Base-by-base conservation (phyloP, 2,888 invertebrate species). In the Mellilla xanthometata region DNA sequence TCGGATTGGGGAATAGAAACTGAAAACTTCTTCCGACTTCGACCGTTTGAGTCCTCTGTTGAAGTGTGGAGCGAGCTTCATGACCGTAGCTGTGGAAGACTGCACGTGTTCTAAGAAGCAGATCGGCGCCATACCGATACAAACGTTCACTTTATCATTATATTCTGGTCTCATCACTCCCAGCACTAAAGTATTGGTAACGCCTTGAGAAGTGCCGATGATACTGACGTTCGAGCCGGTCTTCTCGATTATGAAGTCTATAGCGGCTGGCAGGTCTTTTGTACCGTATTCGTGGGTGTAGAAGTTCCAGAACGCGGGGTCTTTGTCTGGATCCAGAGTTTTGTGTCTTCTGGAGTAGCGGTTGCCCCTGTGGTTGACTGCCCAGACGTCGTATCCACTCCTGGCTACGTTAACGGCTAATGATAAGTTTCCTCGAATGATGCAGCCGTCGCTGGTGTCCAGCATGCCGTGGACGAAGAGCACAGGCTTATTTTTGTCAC, bases 251-350 rank as follows among this genome's bases (percentile, higher is more conserved):
- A 81, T 49, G 4, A 63, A 70, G 47, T 81, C 79, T 9, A 80
- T 91, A 68, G 91, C 92, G 0, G 93, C 91, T 0, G 95, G 93
- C 1, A 95, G 56, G 67, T 96, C 96, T 56, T 91, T 90, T 11
- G 73, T 58, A 0, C 93, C 95, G 70, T 94, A 93, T 64, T 96
- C 93, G 65, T 95, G 93, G 82, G 90, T 92, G 48, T 92, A 91
- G 55, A 88, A 92, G 31, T 83, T 52, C 91, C 92, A 92, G 57
- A 73, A 92, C 0, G 59, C 38, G 10, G 55, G 41, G 31, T 90
- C 80, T 0, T 26, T 51, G 32, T 76, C 63, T 0, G 84, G 71
- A 33, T 83, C 51, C 72, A 82, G 54, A 1, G 66, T 68, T 0
- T 58, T 52, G 60, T 94, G 94, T 6, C 73, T 75, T 15, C 85